phyloP scores from a whole-genome alignment of 2,113 vertebrate genomes.

The Nycticebus coucang region DNA sequence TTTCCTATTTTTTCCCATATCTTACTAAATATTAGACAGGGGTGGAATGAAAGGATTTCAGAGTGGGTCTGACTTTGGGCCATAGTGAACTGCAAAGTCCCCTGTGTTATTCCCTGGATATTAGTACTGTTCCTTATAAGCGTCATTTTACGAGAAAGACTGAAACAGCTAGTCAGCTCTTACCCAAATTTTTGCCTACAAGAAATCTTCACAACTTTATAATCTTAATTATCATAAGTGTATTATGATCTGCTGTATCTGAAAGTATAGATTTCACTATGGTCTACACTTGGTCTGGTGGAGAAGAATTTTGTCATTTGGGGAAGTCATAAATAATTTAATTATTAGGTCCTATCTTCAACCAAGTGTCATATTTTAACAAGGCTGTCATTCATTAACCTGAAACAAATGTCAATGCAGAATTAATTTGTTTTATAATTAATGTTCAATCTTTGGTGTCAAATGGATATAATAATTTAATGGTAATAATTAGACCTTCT shows the following conservation, averaged over 20 bases:
- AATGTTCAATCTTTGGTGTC: constrained; percentile 78
- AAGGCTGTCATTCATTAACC: constrained; percentile 78
- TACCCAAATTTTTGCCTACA: constrained; percentile 55
- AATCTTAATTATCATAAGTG: not conserved
- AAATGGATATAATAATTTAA: constrained; percentile 78
- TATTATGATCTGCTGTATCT: not conserved
- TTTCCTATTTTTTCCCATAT: not conserved
- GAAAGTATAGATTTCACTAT: constrained; percentile 7
- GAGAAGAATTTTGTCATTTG: constrained; percentile 70
- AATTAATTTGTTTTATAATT: constrained; percentile 83
- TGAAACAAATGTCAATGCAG: constrained; percentile 79
- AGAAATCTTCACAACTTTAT: not conserved
- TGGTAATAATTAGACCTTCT: constrained; percentile 83
- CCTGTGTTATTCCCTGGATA: not conserved
- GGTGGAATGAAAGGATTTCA: not conserved
- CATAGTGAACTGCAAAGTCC: not conserved
- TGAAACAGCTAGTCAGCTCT: constrained; percentile 60
- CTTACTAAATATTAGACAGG: not conserved
- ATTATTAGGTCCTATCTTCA: constrained; percentile 80
- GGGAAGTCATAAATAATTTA: constrained; percentile 75
- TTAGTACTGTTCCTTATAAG: not conserved
- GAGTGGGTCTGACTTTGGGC: not conserved
- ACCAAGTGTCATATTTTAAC: constrained; percentile 78
- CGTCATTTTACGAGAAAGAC: not conserved
- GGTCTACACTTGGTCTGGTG: not conserved